Conservation (phyloP, 2,888 invertebrate genomes). For the Tridacna crocea region DNA sequence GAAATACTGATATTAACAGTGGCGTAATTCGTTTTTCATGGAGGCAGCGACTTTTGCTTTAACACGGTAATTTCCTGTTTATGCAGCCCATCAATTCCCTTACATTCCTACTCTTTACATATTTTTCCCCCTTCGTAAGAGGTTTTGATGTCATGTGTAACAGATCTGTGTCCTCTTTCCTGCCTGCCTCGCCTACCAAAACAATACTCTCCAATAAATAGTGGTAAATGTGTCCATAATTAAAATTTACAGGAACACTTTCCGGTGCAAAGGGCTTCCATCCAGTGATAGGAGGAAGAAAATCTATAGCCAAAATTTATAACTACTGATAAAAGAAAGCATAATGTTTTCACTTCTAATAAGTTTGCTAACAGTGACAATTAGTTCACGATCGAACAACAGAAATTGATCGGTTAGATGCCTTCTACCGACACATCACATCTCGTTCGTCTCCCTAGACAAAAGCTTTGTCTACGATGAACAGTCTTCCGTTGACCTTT, state of each 20-base stretch:
- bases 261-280: conserved; percentile 11
- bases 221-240: conserved; percentile 24
- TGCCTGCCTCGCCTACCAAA: neutral
- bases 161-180: conserved; percentile 14
- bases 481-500: too few species aligned
- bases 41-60: conserved; percentile 37
- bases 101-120: conserved; percentile 26
- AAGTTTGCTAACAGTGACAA: too few species aligned
- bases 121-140: conserved; percentile 32
- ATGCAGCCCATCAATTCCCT: neutral
- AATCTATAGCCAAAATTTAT: too few species aligned
- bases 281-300: neutral
- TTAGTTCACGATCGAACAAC: too few species aligned
- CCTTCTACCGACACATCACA: too few species aligned
- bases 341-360: too few species aligned
- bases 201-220: conserved; percentile 28
- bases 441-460: too few species aligned
- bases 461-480: too few species aligned
- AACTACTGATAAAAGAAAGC: too few species aligned
- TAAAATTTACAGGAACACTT: neutral
- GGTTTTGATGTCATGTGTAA: conserved; percentile 26
- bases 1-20: conserved; percentile 18
- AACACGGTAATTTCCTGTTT: conserved; percentile 7
- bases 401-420: too few species aligned
- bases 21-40: conserved; percentile 1